Conservation (phyloP, 2,888 invertebrate genomes). For the Eurytoma adleriae region DNA sequence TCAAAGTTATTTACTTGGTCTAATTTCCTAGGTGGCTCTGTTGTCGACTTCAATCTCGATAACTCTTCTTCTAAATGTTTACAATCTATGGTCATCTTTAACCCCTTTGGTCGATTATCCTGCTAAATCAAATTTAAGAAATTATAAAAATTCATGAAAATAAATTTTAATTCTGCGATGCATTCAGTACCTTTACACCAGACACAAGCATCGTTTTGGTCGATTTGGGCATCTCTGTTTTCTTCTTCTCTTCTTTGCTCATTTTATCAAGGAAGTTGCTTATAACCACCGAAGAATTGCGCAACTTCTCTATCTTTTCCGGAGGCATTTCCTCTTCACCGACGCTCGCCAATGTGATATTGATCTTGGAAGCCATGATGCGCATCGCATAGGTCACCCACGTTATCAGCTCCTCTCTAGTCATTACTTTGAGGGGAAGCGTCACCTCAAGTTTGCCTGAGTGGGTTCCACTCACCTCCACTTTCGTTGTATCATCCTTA, state of each 20-base stretch:
- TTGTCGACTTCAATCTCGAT: not conserved
- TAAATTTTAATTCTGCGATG: not conserved
- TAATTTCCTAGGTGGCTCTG: not conserved
- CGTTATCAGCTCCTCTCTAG: constrained; percentile 68
- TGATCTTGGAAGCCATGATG: constrained; percentile 71
- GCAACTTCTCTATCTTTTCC: constrained; percentile 49
- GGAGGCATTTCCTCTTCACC: constrained; percentile 27
- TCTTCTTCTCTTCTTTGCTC: constrained; percentile 21
- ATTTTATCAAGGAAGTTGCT: constrained; percentile 44
- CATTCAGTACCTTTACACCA: constrained; percentile 27
- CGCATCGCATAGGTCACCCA: constrained; percentile 72
- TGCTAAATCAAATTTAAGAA: constrained; percentile 17
- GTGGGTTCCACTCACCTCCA: constrained; percentile 27
- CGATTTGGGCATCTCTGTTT: not conserved
- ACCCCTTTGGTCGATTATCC: not conserved
- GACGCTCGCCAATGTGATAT: constrained; percentile 65
- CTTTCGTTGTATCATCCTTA: constrained; percentile 10
- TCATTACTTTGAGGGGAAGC: constrained; percentile 66
- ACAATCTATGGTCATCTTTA: not conserved
- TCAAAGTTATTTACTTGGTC: constrained; percentile 3
- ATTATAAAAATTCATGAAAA: not conserved
- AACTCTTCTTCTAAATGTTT: constrained; percentile 19
- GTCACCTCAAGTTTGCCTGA: constrained; percentile 64
- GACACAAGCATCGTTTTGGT: constrained; percentile 5
- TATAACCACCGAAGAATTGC: constrained; percentile 36